Evolutionary conservation across 2,797 vertebrate genomes (phyloP).

Genomic region (Halcyon badia): DNA sequence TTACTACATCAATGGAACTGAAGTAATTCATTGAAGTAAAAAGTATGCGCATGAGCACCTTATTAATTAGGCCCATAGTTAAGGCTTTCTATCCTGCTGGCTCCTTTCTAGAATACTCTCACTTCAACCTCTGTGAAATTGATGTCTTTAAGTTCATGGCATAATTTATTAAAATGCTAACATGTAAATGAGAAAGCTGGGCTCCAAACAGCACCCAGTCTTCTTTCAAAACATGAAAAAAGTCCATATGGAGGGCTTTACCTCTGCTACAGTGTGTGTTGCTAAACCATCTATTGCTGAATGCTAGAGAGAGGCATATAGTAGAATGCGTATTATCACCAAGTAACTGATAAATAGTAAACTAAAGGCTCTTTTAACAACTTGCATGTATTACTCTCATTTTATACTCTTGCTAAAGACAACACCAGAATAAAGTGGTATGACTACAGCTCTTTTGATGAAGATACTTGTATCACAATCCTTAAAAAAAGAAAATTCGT

Average conservation of each 20-base stretch:
- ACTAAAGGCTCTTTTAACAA: background rate
- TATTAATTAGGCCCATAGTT: background rate
- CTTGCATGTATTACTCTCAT: background rate
- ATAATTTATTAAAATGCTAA: background rate
- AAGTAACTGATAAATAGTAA: background rate
- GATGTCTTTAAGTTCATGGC: background rate
- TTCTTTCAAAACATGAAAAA: background rate
- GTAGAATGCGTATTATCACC: background rate
- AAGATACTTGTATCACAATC: background rate
- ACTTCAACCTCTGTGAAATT: background rate
- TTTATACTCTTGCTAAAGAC: background rate
- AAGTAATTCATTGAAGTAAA: background rate
- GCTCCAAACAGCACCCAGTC: background rate
- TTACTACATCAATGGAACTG: background rate
- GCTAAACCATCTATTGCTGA: background rate
- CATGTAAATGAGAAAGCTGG: background rate
- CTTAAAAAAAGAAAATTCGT: background rate
- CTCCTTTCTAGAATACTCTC: background rate
- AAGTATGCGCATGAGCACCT: background rate
- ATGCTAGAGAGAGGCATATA: background rate
- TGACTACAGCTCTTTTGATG: background rate
- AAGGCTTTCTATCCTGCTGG: background rate
- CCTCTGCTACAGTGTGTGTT: background rate
- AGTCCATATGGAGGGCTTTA: background rate
- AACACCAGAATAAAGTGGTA: background rate